Evolutionary conservation across 2,797 vertebrate species (phyloP).

Genomic region (Spinus olivaceus): DNA sequence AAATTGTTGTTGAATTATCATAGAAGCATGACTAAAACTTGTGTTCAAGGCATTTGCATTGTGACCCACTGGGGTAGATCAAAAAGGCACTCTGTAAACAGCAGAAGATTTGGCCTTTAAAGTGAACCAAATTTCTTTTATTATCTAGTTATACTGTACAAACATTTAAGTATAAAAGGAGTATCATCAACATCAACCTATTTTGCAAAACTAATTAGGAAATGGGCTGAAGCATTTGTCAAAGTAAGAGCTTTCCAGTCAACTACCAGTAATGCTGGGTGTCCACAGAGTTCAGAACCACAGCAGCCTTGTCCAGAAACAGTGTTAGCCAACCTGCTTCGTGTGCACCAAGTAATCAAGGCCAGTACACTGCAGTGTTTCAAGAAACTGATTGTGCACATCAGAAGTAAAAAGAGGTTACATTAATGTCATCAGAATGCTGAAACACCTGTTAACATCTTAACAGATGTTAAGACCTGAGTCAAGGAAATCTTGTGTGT

Average conservation of each 20-base stretch:
- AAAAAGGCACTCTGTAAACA: not conserved
- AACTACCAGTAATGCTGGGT: not conserved
- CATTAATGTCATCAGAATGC: not conserved
- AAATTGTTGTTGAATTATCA: not conserved
- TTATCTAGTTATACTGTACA: not conserved
- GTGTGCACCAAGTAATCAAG: not conserved
- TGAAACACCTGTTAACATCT: not conserved
- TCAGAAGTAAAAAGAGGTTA: not conserved
- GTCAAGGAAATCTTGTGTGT: not conserved
- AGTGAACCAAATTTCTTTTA: not conserved
- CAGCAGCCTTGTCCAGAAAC: not conserved
- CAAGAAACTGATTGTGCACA: not conserved
- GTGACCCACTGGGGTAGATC: not conserved
- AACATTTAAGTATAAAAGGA: not conserved
- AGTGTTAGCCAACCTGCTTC: not conserved
- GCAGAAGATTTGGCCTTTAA: not conserved
- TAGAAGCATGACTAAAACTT: not conserved
- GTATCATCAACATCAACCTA: not conserved
- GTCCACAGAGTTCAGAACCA: not conserved
- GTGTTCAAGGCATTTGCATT: not conserved
- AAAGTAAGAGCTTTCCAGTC: not conserved
- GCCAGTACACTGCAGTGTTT: not conserved
- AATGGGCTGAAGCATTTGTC: not conserved
- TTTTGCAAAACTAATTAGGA: not conserved
- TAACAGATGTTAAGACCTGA: not conserved